A percentile compares a stretch with the other conserved stretches of the same genome.
Evolutionary conservation across 2,797 vertebrate species (phyloP).

Genomic region (Darevskia nairensis): DNA sequence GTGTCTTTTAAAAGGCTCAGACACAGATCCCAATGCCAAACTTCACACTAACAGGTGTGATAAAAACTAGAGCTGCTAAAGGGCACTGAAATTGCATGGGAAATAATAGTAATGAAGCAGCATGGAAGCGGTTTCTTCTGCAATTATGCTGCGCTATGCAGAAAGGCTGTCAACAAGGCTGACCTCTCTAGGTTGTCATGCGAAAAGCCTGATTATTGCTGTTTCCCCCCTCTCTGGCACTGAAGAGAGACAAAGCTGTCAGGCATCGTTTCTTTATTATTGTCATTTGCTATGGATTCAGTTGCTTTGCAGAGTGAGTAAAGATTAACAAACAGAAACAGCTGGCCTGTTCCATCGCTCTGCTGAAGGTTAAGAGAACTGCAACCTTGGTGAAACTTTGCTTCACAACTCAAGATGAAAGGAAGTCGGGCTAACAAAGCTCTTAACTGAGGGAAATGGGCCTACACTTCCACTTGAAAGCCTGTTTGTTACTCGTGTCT

Average conservation of each 20-base stretch:
- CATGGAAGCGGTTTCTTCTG: slow-evolving; percentile 61
- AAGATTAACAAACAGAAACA: slow-evolving; percentile 61
- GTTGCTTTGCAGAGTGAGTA: slow-evolving; percentile 49
- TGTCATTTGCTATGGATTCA: slow-evolving; percentile 51
- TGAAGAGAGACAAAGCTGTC: slow-evolving; percentile 51
- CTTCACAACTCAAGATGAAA: background rate
- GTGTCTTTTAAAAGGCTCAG: slow-evolving; percentile 59
- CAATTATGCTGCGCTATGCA: slow-evolving; percentile 38
- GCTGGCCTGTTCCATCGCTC: slow-evolving; percentile 38
- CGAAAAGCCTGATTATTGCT: slow-evolving; percentile 47
- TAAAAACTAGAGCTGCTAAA: slow-evolving; percentile 58
- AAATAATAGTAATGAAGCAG: slow-evolving; percentile 64
- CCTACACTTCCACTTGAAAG: too few species aligned
- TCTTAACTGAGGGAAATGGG: background rate
- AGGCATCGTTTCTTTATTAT: slow-evolving; percentile 57
- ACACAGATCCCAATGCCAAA: slow-evolving; percentile 50
- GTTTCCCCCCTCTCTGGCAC: slow-evolving; percentile 33
- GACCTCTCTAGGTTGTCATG: slow-evolving; percentile 60
- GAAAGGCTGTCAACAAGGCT: slow-evolving; percentile 61
- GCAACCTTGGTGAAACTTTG: slow-evolving; percentile 47
- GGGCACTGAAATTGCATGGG: slow-evolving; percentile 56
- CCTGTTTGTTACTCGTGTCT: too few species aligned
- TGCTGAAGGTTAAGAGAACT: slow-evolving; percentile 42
- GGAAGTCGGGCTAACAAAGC: background rate
- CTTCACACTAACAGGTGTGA: slow-evolving; percentile 45